Evolutionary conservation across 2,113 vertebrate species (phyloP).

Genomic region (Boleophthalmus pectinirostris): DNA sequence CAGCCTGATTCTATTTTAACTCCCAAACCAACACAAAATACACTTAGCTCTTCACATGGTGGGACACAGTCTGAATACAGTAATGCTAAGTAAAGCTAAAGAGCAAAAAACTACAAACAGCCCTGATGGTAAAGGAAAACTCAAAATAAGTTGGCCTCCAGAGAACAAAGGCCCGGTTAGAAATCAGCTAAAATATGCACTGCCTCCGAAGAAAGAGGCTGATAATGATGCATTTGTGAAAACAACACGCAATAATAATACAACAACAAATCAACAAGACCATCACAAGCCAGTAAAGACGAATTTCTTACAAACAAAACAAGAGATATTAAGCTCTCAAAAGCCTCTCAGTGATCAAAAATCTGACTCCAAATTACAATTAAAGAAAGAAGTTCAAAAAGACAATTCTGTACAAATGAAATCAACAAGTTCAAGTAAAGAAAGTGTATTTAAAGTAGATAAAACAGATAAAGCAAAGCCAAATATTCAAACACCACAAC

Average conservation of each 20-base stretch:
- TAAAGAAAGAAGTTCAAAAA: constrained; percentile 6
- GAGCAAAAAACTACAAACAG: constrained; percentile 40
- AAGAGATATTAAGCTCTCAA: constrained; percentile 19
- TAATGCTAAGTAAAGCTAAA: constrained; percentile 50
- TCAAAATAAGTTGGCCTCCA: constrained; percentile 75
- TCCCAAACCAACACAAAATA: constrained; percentile 37
- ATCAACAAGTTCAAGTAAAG: constrained; percentile 31
- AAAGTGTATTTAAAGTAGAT: constrained; percentile 12
- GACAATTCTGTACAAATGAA: constrained; percentile 1
- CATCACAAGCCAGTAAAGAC: constrained; percentile 17
- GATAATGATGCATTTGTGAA: constrained; percentile 9
- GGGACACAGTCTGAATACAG: constrained; percentile 14
- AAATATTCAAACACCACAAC: not conserved
- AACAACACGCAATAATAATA: not conserved
- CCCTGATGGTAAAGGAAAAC: constrained; percentile 56
- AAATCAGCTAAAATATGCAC: constrained; percentile 5
- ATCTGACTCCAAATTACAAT: constrained; percentile 12
- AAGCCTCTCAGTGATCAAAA: not conserved
- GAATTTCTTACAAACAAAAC: constrained; percentile 18
- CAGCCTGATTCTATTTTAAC: constrained; percentile 39
- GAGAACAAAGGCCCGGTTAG: constrained; percentile 53
- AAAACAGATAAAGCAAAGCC: not conserved
- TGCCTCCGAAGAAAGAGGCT: constrained; percentile 30
- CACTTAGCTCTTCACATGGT: constrained; percentile 3
- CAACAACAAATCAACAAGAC: constrained; percentile 9